Conservation (phyloP, 2,797 vertebrate genomes). For the Eleutherodactylus coqui region DNA sequence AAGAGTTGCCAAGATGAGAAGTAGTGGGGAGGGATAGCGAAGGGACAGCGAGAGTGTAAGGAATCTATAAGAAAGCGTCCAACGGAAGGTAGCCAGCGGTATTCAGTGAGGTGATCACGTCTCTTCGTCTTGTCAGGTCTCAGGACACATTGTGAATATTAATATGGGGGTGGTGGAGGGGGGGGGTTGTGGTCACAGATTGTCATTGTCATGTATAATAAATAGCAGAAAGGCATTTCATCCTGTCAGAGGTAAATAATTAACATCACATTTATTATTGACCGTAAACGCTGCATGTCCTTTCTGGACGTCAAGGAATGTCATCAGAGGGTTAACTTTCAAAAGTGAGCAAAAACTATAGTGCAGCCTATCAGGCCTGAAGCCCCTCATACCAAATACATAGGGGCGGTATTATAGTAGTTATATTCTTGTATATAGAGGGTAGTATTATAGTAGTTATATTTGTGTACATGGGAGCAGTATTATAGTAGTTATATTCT, state of each 20-base stretch:
- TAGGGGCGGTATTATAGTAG: neutral
- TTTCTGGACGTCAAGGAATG: conserved; percentile 6
- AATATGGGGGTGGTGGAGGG: neutral
- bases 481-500: neutral
- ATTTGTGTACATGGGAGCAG: too few species aligned
- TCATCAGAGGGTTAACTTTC: neutral
- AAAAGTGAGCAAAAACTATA: neutral
- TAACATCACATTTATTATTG: conserved; percentile 12
- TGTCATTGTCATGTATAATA: conserved; percentile 30
- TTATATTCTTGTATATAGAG: too few species aligned
- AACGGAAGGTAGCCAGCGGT: conserved; percentile 22
- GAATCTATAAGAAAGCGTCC: neutral
- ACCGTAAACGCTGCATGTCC: neutral
- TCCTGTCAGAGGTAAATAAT: conserved; percentile 3
- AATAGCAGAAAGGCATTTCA: neutral
- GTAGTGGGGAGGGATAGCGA: conserved; percentile 22
- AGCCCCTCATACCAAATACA: neutral
- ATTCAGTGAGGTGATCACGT: conserved; percentile 24
- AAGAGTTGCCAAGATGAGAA: conserved; percentile 42
- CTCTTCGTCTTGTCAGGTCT: conserved; percentile 19
- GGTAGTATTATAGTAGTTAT: too few species aligned
- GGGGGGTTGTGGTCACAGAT: conserved; percentile 3
- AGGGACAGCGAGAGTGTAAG: conserved; percentile 14
- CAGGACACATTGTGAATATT: conserved; percentile 31
- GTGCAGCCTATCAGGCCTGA: neutral